Evolutionary conservation across 1,140 invertebrate species (phyloP).

Genomic region (Apis laboriosa): DNA sequence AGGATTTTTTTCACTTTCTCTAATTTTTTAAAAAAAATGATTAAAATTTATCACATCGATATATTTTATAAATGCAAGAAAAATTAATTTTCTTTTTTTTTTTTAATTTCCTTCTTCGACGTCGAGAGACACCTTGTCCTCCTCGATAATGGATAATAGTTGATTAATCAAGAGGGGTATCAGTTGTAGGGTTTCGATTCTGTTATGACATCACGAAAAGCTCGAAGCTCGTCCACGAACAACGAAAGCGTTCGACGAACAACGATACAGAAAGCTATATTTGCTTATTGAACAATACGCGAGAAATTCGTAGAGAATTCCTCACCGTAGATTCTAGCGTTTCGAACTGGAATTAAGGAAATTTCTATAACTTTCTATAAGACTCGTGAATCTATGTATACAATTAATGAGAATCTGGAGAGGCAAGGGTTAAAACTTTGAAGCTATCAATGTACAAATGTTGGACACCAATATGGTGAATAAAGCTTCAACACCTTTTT

Average conservation of each 20-base stretch:
- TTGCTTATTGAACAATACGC: not conserved
- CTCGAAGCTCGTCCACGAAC: conserved; percentile 50
- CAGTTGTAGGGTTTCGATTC: conserved; percentile 4
- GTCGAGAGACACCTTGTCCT: not conserved
- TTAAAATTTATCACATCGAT: not conserved
- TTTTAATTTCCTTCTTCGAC: not conserved
- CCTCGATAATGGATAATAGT: not conserved
- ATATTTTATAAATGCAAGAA: not conserved
- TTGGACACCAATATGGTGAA: not conserved
- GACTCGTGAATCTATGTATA: conserved; percentile 9
- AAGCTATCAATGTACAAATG: conserved; percentile 19
- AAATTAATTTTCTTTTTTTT: not conserved
- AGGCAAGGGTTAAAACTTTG: not conserved
- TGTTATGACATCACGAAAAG: conserved; percentile 47
- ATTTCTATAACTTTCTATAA: not conserved
- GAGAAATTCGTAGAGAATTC: not conserved
- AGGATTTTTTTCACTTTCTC: too few species aligned
- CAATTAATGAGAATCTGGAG: conserved; percentile 5
- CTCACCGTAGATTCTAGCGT: not conserved
- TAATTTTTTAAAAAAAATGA: too few species aligned
- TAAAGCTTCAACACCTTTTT: not conserved
- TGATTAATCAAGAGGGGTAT: not conserved
- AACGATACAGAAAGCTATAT: conserved; percentile 29
- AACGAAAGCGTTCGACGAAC: conserved; percentile 51
- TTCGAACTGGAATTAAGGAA: not conserved